Conservation (phyloP, 2,113 vertebrate species). For the Lichenostomus cassidix region DNA sequence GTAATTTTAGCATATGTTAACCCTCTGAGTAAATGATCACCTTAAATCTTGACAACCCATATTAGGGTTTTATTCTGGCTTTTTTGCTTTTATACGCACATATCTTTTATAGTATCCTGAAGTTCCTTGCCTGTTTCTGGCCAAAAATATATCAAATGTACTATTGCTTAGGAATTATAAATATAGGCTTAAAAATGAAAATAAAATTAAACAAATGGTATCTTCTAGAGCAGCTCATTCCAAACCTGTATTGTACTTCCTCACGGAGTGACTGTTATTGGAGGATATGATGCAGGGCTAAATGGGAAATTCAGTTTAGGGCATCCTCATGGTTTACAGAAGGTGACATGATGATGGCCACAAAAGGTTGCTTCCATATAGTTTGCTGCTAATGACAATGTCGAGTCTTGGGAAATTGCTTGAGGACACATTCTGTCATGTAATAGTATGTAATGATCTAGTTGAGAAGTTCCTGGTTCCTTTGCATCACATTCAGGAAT, state of each 20-base stretch:
- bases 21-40: slow-evolving; percentile 76
- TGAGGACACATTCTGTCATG: background rate
- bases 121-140: slow-evolving; percentile 37
- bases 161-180: slow-evolving; percentile 15
- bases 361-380: slow-evolving; percentile 48
- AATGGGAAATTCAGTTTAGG: background rate
- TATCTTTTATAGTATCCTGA: slow-evolving; percentile 49
- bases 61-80: slow-evolving; percentile 61
- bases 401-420: slow-evolving; percentile 21
- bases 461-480: slow-evolving; percentile 17
- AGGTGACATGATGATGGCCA: slow-evolving; percentile 18
- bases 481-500: background rate
- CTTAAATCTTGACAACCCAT: slow-evolving; percentile 33
- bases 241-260: background rate
- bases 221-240: background rate
- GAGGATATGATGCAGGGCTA: background rate
- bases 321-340: background rate
- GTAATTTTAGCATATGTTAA: slow-evolving; percentile 75
- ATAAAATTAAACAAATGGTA: background rate
- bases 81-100: slow-evolving; percentile 53
- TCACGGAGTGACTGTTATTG: background rate
- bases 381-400: slow-evolving; percentile 50
- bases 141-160: background rate
- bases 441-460: slow-evolving; percentile 26
- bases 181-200: slow-evolving; percentile 11